Percentiles rank a stretch among this genome's conserved stretches.
phyloP scores from a whole-genome alignment of 2,888 invertebrate genomes.

The Eupithecia inturbata region DNA sequence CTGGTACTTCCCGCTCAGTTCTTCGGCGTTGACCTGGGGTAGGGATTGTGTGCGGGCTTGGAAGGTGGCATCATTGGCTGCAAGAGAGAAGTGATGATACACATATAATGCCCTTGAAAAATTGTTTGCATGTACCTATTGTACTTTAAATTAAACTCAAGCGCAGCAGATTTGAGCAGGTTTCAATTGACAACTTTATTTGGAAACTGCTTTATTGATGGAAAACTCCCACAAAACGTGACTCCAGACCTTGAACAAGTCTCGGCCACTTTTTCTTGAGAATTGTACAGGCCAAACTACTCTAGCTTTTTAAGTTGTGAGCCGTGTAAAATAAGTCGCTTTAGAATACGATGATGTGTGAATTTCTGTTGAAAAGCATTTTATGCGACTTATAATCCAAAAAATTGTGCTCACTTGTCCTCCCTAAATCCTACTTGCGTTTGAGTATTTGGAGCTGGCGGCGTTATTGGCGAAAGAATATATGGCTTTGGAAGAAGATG shows the following conservation, averaged over 20 bases:
- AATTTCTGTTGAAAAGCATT: no score
- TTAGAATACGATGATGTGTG: no score
- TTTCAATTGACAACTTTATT: background rate
- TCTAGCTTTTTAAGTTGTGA: no score
- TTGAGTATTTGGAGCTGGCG: background rate
- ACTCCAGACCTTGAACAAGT: background rate
- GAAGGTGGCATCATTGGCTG: constrained; percentile 57
- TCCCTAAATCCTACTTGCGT: no score
- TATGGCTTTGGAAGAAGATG: background rate
- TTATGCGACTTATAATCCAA: no score
- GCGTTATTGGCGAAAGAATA: background rate
- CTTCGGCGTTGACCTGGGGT: constrained; percentile 63
- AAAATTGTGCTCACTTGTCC: no score
- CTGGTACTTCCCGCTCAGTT: constrained; percentile 71
- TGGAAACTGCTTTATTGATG: background rate
- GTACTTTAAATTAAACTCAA: no score
- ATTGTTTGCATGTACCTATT: no score
- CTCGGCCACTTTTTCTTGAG: no score
- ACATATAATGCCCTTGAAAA: background rate
- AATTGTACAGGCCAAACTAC: no score
- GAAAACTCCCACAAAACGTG: background rate
- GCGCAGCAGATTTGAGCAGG: background rate
- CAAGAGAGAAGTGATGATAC: background rate
- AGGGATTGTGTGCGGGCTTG: constrained; percentile 47
- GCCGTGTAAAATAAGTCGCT: no score